These are phyloP conservation scores for Megalonaias nervosa DNA, from an alignment of 1,140 invertebrate species.

Conservation along the genomic window DNA sequence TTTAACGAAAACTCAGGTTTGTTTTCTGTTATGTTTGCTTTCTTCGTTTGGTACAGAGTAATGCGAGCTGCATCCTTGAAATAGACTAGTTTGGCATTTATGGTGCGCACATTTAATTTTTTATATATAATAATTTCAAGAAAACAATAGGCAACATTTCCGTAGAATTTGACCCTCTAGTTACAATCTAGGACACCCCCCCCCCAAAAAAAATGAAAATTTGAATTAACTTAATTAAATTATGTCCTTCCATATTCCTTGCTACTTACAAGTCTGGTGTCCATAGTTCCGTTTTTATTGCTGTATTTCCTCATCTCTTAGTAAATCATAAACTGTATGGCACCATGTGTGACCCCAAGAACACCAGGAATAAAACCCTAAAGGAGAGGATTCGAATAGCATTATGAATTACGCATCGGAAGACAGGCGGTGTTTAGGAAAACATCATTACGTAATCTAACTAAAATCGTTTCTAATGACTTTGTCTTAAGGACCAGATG, in stretches of 20 bases:
- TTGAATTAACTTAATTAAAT: not conserved
- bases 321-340: constrained; percentile 99
- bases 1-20: too few species aligned
- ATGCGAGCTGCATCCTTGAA: too few species aligned
- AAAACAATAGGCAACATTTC: too few species aligned
- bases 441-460: too few species aligned
- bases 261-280: constrained; percentile 87
- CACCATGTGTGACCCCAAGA: constrained; percentile 98
- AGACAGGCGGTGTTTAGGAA: not conserved
- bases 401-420: constrained; percentile 12
- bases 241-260: not conserved
- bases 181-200: too few species aligned
- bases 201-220: too few species aligned
- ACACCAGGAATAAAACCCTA: constrained; percentile 97
- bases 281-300: constrained; percentile 83
- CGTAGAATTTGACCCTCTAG: too few species aligned
- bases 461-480: not conserved
- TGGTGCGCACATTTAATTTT: too few species aligned
- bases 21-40: too few species aligned
- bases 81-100: too few species aligned
- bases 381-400: constrained; percentile 61
- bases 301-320: constrained; percentile 99
- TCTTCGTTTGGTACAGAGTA: too few species aligned
- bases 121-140: too few species aligned
- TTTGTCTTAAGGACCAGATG: not conserved